These are phyloP conservation scores for Bombus breviceps DNA, from an alignment of 1,140 invertebrate genomes.

Conservation along the genomic window DNA sequence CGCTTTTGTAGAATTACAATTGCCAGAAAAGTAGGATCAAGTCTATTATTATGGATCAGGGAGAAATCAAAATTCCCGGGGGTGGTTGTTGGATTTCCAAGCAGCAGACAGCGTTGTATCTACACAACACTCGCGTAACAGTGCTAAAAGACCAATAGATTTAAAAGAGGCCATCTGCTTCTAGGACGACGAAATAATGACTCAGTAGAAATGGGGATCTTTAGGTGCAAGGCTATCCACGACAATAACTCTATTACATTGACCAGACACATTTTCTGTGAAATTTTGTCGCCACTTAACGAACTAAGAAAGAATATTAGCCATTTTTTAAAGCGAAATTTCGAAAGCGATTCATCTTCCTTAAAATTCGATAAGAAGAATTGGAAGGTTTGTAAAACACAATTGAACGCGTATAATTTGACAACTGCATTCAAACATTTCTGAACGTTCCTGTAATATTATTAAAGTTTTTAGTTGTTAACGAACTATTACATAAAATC, in stretches of 20 bases:
- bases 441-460: background rate
- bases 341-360: background rate
- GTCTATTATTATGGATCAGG: background rate
- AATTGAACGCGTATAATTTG: background rate
- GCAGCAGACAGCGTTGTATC: background rate
- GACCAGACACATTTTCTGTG: background rate
- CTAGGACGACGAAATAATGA: slow-evolving; percentile 15
- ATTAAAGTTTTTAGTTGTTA: background rate
- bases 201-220: background rate
- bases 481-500: background rate
- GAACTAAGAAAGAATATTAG: background rate
- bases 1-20: background rate
- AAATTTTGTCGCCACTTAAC: background rate
- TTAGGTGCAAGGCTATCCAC: background rate
- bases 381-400: background rate
- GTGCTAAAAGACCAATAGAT: slow-evolving; percentile 22
- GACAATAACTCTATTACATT: background rate
- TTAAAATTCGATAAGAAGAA: background rate
- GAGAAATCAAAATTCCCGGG: background rate
- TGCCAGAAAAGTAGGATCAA: background rate
- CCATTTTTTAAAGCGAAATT: background rate
- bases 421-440: background rate
- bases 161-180: slow-evolving; percentile 45
- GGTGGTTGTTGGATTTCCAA: background rate
- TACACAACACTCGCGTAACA: background rate